phyloP scores from a whole-genome alignment of 2,888 invertebrate genomes.

The Sepiola atlantica region DNA sequence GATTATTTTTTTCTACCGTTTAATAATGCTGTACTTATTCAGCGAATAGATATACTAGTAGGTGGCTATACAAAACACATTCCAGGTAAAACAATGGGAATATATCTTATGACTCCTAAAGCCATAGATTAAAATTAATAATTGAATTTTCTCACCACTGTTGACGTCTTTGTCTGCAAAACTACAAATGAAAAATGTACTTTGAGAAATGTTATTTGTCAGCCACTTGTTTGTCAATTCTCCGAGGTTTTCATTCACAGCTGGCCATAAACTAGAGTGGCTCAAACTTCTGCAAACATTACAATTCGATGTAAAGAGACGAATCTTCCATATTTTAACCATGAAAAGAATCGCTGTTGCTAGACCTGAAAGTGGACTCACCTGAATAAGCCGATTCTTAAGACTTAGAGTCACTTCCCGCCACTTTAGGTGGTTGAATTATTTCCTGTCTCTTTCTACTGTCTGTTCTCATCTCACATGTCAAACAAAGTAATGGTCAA shows the following conservation, averaged over 20 bases:
- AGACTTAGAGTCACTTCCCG: not conserved
- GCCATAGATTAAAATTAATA: not conserved
- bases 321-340: not conserved
- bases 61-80: no score
- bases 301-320: constrained; percentile 32
- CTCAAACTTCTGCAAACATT: not conserved
- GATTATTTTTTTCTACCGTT: no score
- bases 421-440: constrained; percentile 15
- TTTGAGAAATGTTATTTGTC: not conserved
- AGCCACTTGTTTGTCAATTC: not conserved
- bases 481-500: constrained; percentile 9
- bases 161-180: not conserved
- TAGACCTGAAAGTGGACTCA: not conserved
- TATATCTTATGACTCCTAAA: not conserved
- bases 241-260: not conserved
- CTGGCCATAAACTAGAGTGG: not conserved
- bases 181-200: not conserved
- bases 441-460: not conserved
- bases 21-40: no score
- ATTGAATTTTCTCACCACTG: not conserved
- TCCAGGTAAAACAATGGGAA: not conserved
- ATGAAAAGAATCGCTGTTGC: constrained; percentile 13
- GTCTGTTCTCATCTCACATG: not conserved
- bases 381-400: not conserved
- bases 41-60: no score